Conservation (phyloP, 2,797 vertebrate species). For the Rhincodon typus region DNA sequence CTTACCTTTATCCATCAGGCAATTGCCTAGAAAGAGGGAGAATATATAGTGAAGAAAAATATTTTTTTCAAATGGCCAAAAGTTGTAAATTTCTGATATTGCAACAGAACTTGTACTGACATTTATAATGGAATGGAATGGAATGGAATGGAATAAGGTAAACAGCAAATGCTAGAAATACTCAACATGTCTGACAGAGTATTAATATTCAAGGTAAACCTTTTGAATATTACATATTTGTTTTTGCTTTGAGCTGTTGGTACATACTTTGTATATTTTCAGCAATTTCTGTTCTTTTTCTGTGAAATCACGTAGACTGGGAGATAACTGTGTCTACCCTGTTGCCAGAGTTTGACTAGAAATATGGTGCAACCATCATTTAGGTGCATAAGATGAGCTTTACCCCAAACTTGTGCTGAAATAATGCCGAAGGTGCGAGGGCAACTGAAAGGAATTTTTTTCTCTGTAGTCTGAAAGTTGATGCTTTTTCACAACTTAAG, state of each 20-base stretch:
- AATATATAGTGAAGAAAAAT: neutral
- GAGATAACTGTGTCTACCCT: too few species aligned
- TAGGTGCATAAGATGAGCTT: too few species aligned
- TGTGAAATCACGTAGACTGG: too few species aligned
- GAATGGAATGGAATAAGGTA: neutral
- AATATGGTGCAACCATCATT: too few species aligned
- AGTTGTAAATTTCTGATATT: neutral
- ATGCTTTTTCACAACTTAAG: neutral
- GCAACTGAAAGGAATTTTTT: neutral
- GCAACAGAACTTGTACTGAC: neutral
- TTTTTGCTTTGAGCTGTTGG: neutral
- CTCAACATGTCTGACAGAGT: neutral
- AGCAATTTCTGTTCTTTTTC: neutral
- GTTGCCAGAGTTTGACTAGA: too few species aligned
- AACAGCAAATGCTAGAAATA: neutral
- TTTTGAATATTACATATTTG: neutral
- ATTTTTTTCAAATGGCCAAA: neutral
- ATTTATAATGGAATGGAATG: neutral
- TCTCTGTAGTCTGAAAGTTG: neutral
- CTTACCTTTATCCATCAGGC: neutral
- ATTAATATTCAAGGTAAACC: neutral
- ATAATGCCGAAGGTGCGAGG: too few species aligned
- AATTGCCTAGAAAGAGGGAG: neutral
- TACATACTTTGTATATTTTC: neutral
- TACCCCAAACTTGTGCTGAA: too few species aligned